These are phyloP conservation scores for Leptoclinus maculatus DNA, from an alignment of 2,797 vertebrate species.

Conservation along the genomic window DNA sequence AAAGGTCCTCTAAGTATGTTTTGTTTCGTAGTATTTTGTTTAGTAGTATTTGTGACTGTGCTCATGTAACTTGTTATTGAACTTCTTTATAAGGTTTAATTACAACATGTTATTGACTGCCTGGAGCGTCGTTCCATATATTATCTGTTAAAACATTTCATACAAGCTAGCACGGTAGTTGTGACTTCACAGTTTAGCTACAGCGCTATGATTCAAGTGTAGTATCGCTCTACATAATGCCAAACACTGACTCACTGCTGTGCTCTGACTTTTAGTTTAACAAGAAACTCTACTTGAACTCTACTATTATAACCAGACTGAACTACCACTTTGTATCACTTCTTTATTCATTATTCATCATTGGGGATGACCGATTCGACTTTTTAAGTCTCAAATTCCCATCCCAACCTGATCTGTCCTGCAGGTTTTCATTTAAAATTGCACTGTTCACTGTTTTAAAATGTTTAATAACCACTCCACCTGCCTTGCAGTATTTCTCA, in stretches of 20 bases:
- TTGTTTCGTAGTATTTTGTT: neutral
- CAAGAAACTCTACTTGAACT: constrained; percentile 25
- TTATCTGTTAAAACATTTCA: constrained; percentile 15
- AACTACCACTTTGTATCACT: constrained; percentile 13
- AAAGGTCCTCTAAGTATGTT: too few relatives aligned
- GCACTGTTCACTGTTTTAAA: neutral
- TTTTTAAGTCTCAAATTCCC: neutral
- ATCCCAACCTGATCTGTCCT: neutral
- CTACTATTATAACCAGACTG: constrained; percentile 26
- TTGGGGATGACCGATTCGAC: neutral
- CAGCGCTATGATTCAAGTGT: constrained; percentile 47
- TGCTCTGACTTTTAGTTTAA: constrained; percentile 29
- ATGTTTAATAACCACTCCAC: constrained; percentile 21
- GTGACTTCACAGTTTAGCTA: constrained; percentile 34
- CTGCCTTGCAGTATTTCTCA: constrained; percentile 31
- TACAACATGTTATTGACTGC: neutral
- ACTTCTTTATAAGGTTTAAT: constrained; percentile 7
- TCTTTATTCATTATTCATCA: constrained; percentile 36
- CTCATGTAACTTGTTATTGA: neutral
- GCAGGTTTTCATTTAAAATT: constrained; percentile 3
- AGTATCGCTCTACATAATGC: constrained; percentile 27
- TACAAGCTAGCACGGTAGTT: neutral
- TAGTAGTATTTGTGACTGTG: neutral
- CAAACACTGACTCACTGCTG: constrained; percentile 49
- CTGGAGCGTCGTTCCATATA: neutral